phyloP scores from a whole-genome alignment of 2,113 vertebrate genomes.

The Phylloscopus trochiloides region DNA sequence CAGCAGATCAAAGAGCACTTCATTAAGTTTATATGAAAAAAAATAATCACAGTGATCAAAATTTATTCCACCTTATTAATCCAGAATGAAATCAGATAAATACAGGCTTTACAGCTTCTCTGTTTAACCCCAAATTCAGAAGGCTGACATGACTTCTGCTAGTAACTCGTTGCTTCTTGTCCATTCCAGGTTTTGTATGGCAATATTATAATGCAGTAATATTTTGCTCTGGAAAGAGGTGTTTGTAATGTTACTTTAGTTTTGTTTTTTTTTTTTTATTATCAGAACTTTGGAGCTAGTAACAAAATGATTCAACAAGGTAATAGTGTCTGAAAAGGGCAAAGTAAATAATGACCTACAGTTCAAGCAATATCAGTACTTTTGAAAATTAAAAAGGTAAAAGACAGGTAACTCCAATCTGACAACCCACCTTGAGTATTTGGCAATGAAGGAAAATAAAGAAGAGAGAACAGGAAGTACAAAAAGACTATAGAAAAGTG shows the following conservation, averaged over 20 bases:
- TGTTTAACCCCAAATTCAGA: background rate
- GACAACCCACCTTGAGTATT: background rate
- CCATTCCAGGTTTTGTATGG: background rate
- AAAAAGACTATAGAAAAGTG: background rate
- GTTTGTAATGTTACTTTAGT: background rate
- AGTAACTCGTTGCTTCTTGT: background rate
- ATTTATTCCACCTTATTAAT: background rate
- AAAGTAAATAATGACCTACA: background rate
- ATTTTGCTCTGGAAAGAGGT: background rate
- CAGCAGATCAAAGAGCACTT: background rate
- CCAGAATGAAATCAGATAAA: conserved; percentile 14
- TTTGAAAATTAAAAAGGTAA: background rate
- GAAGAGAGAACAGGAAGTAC: background rate
- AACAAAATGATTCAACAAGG: background rate
- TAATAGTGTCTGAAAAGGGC: background rate
- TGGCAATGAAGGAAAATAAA: background rate
- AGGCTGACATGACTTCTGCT: background rate
- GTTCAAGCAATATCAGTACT: background rate
- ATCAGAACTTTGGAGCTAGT: background rate
- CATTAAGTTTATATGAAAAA: background rate
- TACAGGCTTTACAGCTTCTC: background rate
- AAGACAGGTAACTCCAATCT: background rate
- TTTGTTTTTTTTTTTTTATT: background rate
- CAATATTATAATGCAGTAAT: background rate
- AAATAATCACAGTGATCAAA: background rate